Base-by-base conservation (phyloP, 2,888 invertebrate genomes). In the Scaptomyza polygonia region DNA sequence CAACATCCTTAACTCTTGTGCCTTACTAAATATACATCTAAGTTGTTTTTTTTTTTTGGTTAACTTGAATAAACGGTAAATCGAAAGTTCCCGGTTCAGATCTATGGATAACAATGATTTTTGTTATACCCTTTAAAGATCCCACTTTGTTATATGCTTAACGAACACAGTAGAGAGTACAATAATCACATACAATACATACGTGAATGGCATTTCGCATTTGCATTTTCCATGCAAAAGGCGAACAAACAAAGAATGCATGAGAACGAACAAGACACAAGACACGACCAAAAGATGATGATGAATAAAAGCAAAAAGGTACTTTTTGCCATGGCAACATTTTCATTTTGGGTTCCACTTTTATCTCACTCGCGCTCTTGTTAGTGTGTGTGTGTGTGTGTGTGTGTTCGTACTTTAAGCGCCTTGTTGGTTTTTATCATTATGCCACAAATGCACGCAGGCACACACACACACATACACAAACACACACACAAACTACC, bases 351-450 rank as follows among this genome's bases (percentile, higher is more conserved):
- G 30, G 49, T 76, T 74, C 29, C 67, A 59, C 64, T 25, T 77
- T 71, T 45, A 51, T 18, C 53, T 61, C 48, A 0, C 34, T 5
- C 34, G 32, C 32, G 12, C 5, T n/a, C 34, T 2, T 34, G 34
- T 34, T n/a, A n/a, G 32, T 32, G 32, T 1, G 32, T 34, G 7
- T 34, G 32, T n/a, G 34, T 34, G 6, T 34, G 14, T 36, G 14
- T 36, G 36, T 36, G 14, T 64, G 63, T 72, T 64, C 72, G 67
- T 68, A 66, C 59, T 75, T 39, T 77, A 66, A 72, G 61, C 68
- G 73, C 77, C 77, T 75, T 72, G 68, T 75, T 75, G 68, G 77
- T 47, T 77, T 77, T 77, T 77, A 75, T 77, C 75, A 75, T 75
- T 72, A 68, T 66, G 72, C 67, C 72, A 77, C 68, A 77, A 71